phyloP scores from a whole-genome alignment of 2,113 vertebrate genomes.

The Cryptoleucopteryx plumbea region DNA sequence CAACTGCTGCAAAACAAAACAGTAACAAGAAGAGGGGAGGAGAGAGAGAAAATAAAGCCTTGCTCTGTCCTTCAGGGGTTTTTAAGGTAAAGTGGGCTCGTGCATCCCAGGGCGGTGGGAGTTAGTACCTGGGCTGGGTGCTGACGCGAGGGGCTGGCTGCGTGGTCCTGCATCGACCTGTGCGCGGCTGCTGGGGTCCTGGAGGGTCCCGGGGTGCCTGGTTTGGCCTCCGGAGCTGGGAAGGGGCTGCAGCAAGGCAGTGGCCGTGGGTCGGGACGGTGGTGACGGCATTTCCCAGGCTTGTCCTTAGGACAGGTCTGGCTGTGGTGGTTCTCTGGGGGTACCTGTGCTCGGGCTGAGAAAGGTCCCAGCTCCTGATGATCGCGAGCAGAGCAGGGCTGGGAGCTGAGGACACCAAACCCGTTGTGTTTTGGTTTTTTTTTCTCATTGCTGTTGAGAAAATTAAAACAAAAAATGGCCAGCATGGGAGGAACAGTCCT shows the following conservation, averaged over 20 bases:
- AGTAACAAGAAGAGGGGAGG: not conserved
- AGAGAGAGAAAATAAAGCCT: not conserved
- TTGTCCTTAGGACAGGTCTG: not conserved
- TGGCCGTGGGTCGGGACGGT: fast-evolving
- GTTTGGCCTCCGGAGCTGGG: not conserved
- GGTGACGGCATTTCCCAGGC: not conserved
- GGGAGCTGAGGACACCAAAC: not conserved
- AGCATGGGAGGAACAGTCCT: not conserved
- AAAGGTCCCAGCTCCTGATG: not conserved
- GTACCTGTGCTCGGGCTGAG: not conserved
- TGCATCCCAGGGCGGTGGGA: not conserved
- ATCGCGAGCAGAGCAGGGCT: not conserved
- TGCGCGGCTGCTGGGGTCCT: not conserved
- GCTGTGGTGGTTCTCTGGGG: not conserved
- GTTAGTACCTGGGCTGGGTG: fast-evolving
- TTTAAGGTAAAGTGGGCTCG: not conserved
- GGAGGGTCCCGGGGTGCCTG: not conserved
- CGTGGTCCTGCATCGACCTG: fast-evolving
- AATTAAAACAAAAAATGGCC: not conserved
- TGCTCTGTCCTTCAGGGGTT: not conserved
- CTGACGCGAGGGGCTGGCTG: not conserved
- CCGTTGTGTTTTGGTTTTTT: too few species aligned
- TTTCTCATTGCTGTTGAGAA: not conserved
- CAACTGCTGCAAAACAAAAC: slow-evolving; percentile 53
- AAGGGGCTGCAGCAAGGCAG: not conserved